Percentiles rank a stretch among this genome's conserved stretches.
These are phyloP conservation scores for Dendroctonus valens DNA, from an alignment of 1,140 invertebrate genomes.

Conservation along the genomic window DNA sequence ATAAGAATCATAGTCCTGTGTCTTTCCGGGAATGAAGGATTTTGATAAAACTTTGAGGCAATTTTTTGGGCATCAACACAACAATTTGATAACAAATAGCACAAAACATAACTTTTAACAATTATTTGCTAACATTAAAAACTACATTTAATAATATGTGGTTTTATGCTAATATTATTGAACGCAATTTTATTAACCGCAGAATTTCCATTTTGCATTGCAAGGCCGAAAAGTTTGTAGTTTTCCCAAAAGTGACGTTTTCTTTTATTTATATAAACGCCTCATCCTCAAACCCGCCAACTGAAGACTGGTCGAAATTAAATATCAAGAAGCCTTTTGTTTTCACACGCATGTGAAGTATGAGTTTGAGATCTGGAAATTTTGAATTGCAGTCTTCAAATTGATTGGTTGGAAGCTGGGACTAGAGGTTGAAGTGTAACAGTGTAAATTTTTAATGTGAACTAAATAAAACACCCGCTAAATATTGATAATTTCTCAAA, in stretches of 20 bases:
- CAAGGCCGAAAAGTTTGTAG: slow-evolving; percentile 44
- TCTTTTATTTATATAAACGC: slow-evolving; percentile 35
- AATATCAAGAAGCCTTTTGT: background rate
- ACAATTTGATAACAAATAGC: slow-evolving; percentile 35
- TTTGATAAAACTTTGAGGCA: slow-evolving; percentile 20
- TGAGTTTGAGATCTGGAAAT: too few relatives aligned
- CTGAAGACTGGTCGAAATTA: too few relatives aligned
- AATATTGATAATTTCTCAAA: slow-evolving; percentile 23
- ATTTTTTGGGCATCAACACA: slow-evolving; percentile 24
- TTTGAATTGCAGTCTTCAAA: background rate
- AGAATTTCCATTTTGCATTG: slow-evolving; percentile 30
- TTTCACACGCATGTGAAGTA: background rate
- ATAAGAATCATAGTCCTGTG: background rate
- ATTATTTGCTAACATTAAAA: slow-evolving; percentile 36
- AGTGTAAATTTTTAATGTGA: slow-evolving; percentile 36
- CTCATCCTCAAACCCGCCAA: background rate
- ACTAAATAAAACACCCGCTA: slow-evolving; percentile 33
- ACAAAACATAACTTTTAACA: slow-evolving; percentile 39
- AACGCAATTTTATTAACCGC: slow-evolving; percentile 32
- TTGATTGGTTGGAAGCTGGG: slow-evolving; percentile 3
- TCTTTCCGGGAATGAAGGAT: background rate
- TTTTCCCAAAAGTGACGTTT: slow-evolving; percentile 51
- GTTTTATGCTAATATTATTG: slow-evolving; percentile 39
- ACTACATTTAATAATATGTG: slow-evolving; percentile 42
- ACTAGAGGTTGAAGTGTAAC: slow-evolving; percentile 29